phyloP scores from a whole-genome alignment of 2,113 vertebrate species.

The Mastomys coucha region DNA sequence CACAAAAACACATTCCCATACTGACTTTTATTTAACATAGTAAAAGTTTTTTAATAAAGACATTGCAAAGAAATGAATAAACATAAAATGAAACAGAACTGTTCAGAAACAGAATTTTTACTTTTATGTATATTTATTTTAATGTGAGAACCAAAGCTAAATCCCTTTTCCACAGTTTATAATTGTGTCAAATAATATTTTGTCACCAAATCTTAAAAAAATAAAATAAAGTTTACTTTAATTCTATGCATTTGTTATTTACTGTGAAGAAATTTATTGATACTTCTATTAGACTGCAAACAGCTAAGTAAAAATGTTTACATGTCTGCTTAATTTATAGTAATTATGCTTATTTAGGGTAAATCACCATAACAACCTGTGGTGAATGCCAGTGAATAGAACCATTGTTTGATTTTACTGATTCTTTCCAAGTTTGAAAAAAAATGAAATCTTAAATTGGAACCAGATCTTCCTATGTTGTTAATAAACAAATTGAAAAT shows the following conservation, averaged over 20 bases:
- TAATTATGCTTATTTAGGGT: slow-evolving; percentile 26
- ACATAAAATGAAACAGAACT: neutral
- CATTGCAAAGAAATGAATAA: neutral
- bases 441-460: neutral
- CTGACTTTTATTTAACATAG: neutral
- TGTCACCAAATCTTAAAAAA: slow-evolving; percentile 10
- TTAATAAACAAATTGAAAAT: slow-evolving; percentile 21
- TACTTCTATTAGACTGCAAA: neutral
- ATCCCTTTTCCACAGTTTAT: neutral
- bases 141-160: neutral
- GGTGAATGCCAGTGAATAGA: neutral
- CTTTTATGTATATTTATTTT: neutral
- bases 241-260: neutral
- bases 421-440: slow-evolving; percentile 26
- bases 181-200: neutral
- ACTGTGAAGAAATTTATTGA: neutral
- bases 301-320: neutral
- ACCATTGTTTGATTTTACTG: neutral
- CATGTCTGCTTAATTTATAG: neutral
- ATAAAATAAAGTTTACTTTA: neutral
- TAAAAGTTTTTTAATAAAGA: neutral
- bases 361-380: neutral
- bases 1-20: neutral
- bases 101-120: neutral
- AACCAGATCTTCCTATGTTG: neutral